phyloP scores from a whole-genome alignment of 2,888 invertebrate genomes.

The Stenichneumon culpator region DNA sequence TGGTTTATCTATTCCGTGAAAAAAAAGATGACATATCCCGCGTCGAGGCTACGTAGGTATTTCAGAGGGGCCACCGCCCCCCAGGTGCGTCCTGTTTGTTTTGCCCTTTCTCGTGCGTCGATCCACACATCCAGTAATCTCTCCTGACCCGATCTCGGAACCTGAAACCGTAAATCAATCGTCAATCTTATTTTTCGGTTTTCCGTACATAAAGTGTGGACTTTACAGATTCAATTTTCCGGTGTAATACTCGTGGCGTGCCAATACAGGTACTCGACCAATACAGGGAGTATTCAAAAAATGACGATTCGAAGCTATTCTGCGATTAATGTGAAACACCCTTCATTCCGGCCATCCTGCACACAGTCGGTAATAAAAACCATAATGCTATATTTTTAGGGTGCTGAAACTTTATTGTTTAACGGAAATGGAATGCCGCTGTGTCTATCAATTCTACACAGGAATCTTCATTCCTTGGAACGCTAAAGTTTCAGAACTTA shows the following conservation, averaged over 20 bases:
- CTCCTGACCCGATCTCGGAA: slow-evolving; percentile 11
- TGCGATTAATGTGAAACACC: no score
- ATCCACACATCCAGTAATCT: slow-evolving; percentile 49
- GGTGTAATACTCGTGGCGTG: background rate
- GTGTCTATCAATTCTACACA: no score
- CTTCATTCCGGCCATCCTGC: no score
- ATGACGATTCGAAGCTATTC: no score
- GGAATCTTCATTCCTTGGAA: no score
- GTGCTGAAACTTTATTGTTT: no score
- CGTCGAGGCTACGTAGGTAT: background rate
- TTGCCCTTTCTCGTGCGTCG: slow-evolving; percentile 50
- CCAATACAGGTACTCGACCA: no score
- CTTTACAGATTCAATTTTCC: background rate
- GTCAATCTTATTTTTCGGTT: slow-evolving; percentile 21
- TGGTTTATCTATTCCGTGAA: slow-evolving; percentile 68
- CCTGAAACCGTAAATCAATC: slow-evolving; percentile 24
- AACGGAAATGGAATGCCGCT: no score
- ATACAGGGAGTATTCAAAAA: no score
- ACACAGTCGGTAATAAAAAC: no score
- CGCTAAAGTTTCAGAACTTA: no score
- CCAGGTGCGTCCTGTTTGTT: slow-evolving; percentile 63
- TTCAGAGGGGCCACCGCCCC: slow-evolving; percentile 17
- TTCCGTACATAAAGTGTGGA: background rate
- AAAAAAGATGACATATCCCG: slow-evolving; percentile 35
- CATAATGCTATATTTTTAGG: no score